Conservation (phyloP, 2,888 invertebrate genomes). For the Heliconius charithonia region DNA sequence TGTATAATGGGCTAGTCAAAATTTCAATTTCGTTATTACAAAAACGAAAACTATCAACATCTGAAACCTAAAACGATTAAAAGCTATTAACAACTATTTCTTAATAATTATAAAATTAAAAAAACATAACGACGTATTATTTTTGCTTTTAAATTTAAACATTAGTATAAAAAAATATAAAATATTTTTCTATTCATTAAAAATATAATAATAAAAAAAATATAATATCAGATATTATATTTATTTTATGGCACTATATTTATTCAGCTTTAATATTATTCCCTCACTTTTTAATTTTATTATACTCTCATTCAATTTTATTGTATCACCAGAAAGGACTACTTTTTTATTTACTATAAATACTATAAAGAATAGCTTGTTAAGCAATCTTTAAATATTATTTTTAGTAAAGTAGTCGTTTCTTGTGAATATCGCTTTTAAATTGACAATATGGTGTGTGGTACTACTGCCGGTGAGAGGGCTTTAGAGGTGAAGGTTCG, state of each 20-base stretch:
- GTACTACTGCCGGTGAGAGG: conserved; percentile 52
- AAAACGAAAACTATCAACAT: no score
- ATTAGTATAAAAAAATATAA: background rate
- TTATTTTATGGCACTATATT: background rate
- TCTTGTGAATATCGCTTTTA: conserved; percentile 59
- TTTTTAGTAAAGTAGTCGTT: conserved; percentile 43
- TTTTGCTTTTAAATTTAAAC: no score
- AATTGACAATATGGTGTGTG: conserved; percentile 83
- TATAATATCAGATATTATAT: no score
- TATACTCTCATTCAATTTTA: background rate
- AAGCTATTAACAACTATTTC: background rate
- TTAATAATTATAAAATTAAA: background rate
- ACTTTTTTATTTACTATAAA: background rate
- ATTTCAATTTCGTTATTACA: no score
- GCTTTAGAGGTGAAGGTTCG: conserved; percentile 54
- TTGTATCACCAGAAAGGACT: background rate
- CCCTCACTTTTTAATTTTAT: no score
- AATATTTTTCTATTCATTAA: background rate
- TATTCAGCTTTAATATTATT: background rate
- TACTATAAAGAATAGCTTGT: background rate
- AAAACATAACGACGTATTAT: background rate
- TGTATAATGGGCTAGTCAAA: no score
- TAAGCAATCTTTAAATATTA: background rate
- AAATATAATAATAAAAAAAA: background rate
- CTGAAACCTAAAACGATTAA: background rate